Conservation (phyloP, 2,888 invertebrate species). For the Aphodius sticticus region DNA sequence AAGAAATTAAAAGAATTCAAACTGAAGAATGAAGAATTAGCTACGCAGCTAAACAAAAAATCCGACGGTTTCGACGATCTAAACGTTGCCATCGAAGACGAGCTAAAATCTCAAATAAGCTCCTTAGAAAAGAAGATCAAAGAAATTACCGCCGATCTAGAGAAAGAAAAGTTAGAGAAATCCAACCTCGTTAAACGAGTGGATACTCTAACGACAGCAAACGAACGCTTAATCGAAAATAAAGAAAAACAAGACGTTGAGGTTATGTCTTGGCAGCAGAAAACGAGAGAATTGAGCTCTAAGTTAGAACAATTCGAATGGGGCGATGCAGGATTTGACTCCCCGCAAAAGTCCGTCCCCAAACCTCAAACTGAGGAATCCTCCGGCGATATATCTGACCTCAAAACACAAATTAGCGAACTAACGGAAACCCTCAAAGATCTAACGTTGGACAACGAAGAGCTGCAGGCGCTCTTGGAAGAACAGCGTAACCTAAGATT, state of each 20-base stretch:
- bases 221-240: conserved; percentile 79
- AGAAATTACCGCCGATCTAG: conserved; percentile 66
- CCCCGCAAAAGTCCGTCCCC: conserved; percentile 29
- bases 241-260: conserved; percentile 85
- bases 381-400: conserved; percentile 21
- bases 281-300: conserved; percentile 73
- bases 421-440: conserved; percentile 66
- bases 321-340: conserved; percentile 54
- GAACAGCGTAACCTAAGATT: conserved; percentile 60
- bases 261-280: conserved; percentile 74
- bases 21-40: conserved; percentile 68
- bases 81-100: conserved; percentile 82
- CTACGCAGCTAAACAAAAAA: conserved; percentile 59
- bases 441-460: conserved; percentile 69
- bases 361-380: conserved; percentile 33
- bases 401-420: conserved; percentile 59
- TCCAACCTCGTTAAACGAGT: conserved; percentile 73
- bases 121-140: conserved; percentile 71
- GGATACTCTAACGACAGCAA: conserved; percentile 77
- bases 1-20: conserved; percentile 88
- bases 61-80: conserved; percentile 67
- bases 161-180: conserved; percentile 72
- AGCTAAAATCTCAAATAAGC: conserved; percentile 74
- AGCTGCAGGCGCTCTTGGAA: conserved; percentile 66
- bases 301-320: conserved; percentile 69